A percentile compares a stretch with the other conserved stretches of the same genome.
Conservation (phyloP, 2,113 vertebrate species). For the Paramisgurnus dabryanus region DNA sequence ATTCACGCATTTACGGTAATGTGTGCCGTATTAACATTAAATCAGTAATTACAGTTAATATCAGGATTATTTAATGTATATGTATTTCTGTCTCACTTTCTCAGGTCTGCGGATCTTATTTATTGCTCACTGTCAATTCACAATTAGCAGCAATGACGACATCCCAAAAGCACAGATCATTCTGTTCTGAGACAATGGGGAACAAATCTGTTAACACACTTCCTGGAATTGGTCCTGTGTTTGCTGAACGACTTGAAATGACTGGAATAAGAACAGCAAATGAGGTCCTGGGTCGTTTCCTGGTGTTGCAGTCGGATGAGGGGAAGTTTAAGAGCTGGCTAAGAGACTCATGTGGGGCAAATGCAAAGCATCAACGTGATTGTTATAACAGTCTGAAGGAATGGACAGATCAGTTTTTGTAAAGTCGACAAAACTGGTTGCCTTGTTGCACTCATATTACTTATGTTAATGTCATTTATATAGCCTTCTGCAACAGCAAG, state of each 20-base stretch:
- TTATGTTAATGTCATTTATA: too few species aligned
- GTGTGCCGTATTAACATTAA: too few species aligned
- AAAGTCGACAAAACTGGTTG: neutral
- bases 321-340: constrained; percentile 24
- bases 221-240: constrained; percentile 10
- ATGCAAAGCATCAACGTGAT: constrained; percentile 9
- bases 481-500: too few species aligned
- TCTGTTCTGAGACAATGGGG: constrained; percentile 6
- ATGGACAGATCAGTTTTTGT: constrained; percentile 11
- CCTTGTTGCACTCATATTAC: too few species aligned
- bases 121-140: neutral
- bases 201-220: neutral
- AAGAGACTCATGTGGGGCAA: constrained; percentile 1
- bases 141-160: neutral
- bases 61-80: too few species aligned
- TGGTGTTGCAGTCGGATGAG: neutral
- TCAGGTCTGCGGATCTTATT: neutral
- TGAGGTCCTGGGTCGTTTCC: neutral
- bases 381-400: constrained; percentile 19
- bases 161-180: neutral
- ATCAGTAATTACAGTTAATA: too few species aligned
- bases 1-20: too few species aligned
- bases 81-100: neutral
- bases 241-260: neutral
- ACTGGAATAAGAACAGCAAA: neutral